Percentiles rank a stretch among this genome's conserved stretches.
These are phyloP conservation scores for Callimorpha dominula DNA, from an alignment of 2,888 invertebrate species.

Conservation along the genomic window DNA sequence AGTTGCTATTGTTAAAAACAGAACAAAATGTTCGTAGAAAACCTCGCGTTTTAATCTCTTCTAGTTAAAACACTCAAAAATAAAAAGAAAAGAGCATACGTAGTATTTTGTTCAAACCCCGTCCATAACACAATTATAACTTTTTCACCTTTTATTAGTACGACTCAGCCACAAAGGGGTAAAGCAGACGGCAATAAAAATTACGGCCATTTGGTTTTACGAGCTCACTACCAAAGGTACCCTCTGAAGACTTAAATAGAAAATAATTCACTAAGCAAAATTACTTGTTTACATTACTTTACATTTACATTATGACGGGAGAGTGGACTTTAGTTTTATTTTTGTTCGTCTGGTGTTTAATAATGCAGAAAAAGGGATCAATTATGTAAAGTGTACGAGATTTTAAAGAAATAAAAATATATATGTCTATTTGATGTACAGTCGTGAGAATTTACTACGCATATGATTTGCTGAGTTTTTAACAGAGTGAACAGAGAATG, in stretches of 20 bases:
- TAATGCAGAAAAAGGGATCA: slow-evolving; percentile 37
- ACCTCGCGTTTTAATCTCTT: background rate
- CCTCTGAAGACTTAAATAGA: slow-evolving; percentile 44
- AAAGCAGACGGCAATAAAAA: slow-evolving; percentile 52
- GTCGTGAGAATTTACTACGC: slow-evolving; percentile 1
- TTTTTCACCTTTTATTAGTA: slow-evolving; percentile 25
- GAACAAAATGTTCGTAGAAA: background rate
- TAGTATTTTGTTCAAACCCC: slow-evolving; percentile 14
- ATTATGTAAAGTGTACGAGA: slow-evolving; percentile 28
- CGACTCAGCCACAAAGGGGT: slow-evolving; percentile 38
- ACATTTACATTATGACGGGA: slow-evolving; percentile 17
- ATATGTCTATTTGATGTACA: background rate
- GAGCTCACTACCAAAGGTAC: slow-evolving; percentile 42
- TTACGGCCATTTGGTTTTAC: slow-evolving; percentile 55
- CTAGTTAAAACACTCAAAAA: slow-evolving; percentile 1
- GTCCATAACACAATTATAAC: slow-evolving; percentile 26
- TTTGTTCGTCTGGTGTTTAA: slow-evolving; percentile 38
- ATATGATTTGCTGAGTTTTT: no score
- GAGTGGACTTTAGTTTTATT: slow-evolving; percentile 8
- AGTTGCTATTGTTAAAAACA: background rate
- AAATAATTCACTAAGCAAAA: slow-evolving; percentile 46
- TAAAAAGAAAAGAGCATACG: slow-evolving; percentile 8
- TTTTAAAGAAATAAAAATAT: slow-evolving; percentile 2
- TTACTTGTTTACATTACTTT: slow-evolving; percentile 39
- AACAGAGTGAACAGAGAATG: no score